phyloP scores from a whole-genome alignment of 2,113 vertebrate species.

The Oncorhynchus masou region DNA sequence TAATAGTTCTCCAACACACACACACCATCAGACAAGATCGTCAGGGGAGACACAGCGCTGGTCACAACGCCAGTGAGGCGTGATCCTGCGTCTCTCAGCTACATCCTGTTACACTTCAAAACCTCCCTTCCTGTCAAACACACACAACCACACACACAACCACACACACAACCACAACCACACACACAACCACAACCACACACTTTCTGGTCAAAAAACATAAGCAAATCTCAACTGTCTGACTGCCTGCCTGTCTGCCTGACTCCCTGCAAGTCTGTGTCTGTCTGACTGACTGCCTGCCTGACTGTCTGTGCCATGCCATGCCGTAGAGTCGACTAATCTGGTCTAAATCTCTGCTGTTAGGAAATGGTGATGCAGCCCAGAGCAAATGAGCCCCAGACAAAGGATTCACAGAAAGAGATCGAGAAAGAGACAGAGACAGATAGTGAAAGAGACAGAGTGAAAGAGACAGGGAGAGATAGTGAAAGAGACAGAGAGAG shows the following conservation, averaged over 20 bases:
- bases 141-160: too few relatives aligned
- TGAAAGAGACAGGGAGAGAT: too few relatives aligned
- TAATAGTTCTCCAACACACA: background rate
- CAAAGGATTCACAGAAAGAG: background rate
- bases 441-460: background rate
- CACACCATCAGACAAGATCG: background rate
- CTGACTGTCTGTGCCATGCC: background rate
- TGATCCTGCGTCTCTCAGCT: background rate
- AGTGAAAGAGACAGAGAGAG: too few relatives aligned
- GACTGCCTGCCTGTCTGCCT: background rate
- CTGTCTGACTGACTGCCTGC: too few relatives aligned
- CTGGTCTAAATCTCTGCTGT: background rate
- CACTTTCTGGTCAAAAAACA: too few relatives aligned
- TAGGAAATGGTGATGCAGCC: constrained; percentile 21
- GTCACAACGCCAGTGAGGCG: background rate
- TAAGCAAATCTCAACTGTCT: background rate
- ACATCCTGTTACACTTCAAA: background rate
- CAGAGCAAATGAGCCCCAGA: constrained; percentile 15
- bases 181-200: too few relatives aligned
- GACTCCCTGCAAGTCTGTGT: too few relatives aligned
- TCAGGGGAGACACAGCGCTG: constrained; percentile 1
- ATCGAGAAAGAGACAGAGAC: background rate
- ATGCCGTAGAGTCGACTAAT: background rate
- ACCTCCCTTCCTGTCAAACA: constrained; percentile 1
- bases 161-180: background rate